Percentiles rank a stretch among this genome's conserved stretches.
Conservation (phyloP, 2,113 vertebrate species). For the Lepidothrix coronata region DNA sequence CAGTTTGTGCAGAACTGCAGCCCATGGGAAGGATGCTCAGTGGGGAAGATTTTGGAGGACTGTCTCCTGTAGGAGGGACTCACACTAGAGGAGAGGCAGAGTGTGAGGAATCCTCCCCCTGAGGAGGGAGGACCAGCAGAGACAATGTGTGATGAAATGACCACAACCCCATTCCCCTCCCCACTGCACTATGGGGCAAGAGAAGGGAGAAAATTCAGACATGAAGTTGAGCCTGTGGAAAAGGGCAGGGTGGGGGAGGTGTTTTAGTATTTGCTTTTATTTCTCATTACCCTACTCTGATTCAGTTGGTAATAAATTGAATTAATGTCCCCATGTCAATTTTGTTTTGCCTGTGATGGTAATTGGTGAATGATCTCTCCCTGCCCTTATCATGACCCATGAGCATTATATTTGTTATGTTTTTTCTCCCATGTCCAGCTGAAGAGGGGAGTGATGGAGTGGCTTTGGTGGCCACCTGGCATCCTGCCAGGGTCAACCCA, state of each 20-base stretch:
- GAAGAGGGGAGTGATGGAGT: accelerated
- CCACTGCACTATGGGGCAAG: accelerated
- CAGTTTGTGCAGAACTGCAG: background rate
- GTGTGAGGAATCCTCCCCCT: background rate
- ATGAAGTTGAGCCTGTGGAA: background rate
- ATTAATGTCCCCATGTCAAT: accelerated
- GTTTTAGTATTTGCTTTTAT: background rate
- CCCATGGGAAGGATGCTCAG: background rate
- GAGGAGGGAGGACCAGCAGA: background rate
- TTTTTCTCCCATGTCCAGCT: background rate
- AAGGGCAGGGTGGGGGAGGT: background rate
- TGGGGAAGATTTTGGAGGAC: background rate
- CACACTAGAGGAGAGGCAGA: background rate
- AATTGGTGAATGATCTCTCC: background rate
- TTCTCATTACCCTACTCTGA: background rate
- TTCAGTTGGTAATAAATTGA: background rate
- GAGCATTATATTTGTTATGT: background rate
- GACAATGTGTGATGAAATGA: background rate
- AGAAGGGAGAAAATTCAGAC: background rate
- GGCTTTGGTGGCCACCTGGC: background rate
- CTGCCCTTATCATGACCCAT: background rate
- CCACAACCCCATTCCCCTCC: background rate
- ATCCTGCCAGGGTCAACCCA: background rate
- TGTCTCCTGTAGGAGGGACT: background rate
- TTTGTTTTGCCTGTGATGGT: accelerated